phyloP scores from a whole-genome alignment of 2,113 vertebrate genomes.

The Thomomys bottae region DNA sequence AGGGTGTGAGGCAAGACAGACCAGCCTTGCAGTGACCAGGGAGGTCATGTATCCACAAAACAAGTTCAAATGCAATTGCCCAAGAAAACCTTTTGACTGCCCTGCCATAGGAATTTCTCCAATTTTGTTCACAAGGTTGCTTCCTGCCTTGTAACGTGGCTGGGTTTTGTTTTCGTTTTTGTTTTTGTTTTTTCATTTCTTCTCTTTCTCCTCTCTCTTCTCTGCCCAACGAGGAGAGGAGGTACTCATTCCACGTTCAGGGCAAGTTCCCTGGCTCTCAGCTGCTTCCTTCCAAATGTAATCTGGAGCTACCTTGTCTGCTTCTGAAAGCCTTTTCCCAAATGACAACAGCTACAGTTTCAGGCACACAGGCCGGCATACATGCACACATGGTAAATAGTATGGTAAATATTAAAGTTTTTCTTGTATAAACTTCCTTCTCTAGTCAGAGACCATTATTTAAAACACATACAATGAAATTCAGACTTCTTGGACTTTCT shows the following conservation, averaged over 20 bases:
- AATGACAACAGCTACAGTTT: background rate
- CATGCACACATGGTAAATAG: accelerated
- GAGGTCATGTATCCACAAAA: background rate
- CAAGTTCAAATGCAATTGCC: background rate
- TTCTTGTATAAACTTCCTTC: constrained; percentile 9
- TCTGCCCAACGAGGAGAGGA: background rate
- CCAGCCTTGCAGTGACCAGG: background rate
- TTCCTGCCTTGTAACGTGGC: background rate
- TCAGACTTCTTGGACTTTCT: background rate
- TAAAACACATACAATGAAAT: constrained; percentile 16
- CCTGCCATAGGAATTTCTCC: background rate
- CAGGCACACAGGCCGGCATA: background rate
- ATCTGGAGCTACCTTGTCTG: background rate
- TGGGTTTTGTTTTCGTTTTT: too few species aligned
- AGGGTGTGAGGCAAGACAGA: background rate
- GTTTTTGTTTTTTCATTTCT: background rate
- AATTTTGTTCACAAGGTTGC: background rate
- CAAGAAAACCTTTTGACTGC: background rate
- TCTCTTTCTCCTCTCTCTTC: background rate
- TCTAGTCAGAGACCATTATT: background rate
- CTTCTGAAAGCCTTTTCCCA: background rate
- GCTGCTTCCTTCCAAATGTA: background rate
- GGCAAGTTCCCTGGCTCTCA: background rate
- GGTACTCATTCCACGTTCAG: background rate
- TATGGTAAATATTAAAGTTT: background rate